phyloP scores from a whole-genome alignment of 2,113 vertebrate genomes.

The Apeltes quadracus region DNA sequence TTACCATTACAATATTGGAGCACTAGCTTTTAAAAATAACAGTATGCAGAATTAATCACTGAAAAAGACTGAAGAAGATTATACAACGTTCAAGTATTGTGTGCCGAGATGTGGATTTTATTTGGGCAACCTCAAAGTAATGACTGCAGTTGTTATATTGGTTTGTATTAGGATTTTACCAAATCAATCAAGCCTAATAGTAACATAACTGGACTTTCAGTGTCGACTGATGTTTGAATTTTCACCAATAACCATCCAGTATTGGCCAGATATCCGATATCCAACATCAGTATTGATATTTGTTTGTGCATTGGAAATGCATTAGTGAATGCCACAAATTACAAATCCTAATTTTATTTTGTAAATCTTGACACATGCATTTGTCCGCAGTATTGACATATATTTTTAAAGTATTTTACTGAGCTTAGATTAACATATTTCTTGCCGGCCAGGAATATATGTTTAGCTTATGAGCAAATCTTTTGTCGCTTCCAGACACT shows the following conservation, averaged over 20 bases:
- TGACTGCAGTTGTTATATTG: background rate
- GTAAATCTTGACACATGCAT: background rate
- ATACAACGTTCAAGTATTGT: background rate
- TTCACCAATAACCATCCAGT: no score
- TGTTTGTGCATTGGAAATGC: constrained; percentile 1
- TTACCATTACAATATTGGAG: background rate
- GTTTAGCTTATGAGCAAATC: background rate
- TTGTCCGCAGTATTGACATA: background rate
- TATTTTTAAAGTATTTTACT: background rate
- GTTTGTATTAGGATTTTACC: background rate
- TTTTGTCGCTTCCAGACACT: constrained; percentile 3
- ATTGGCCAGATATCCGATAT: no score
- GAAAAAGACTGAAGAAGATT: background rate
- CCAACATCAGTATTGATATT: background rate
- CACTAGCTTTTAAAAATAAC: background rate
- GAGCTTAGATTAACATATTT: constrained; percentile 1
- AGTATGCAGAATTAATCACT: background rate
- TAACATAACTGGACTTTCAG: no score
- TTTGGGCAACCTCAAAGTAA: background rate
- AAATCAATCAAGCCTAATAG: no score
- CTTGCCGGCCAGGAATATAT: constrained; percentile 7
- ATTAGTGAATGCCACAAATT: background rate
- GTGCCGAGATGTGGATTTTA: background rate
- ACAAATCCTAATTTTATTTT: background rate
- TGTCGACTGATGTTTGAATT: no score